Evolutionary conservation across 2,888 invertebrate species (phyloP).

Genomic region (Myathropa florea): DNA sequence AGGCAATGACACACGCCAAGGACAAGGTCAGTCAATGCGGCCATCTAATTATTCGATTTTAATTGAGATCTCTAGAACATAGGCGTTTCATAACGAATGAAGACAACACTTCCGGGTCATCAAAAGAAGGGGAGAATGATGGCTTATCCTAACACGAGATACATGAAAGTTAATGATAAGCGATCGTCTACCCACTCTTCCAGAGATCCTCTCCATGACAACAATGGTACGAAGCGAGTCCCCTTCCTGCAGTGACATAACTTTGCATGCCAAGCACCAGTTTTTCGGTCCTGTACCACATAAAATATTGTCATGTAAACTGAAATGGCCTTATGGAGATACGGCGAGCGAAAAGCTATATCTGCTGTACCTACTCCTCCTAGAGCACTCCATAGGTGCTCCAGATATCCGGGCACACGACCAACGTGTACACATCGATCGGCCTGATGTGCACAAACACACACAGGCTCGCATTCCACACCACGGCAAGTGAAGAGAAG

Average conservation of each 20-base stretch:
- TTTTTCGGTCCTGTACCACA: constrained; percentile 45
- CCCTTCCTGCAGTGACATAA: constrained; percentile 57
- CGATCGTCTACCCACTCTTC: neutral
- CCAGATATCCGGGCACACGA: constrained; percentile 66
- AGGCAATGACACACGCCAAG: neutral
- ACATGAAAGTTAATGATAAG: neutral
- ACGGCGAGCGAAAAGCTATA: constrained; percentile 25
- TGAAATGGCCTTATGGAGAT: constrained; percentile 50
- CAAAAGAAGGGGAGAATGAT: neutral
- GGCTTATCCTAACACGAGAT: neutral
- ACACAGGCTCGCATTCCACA: constrained; percentile 33
- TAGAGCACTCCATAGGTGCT: constrained; percentile 56
- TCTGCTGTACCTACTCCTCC: constrained; percentile 37
- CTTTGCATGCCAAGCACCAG: constrained; percentile 54
- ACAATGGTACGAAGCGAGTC: constrained; percentile 11
- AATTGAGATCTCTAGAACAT: neutral
- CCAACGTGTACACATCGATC: constrained; percentile 42
- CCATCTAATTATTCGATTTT: neutral
- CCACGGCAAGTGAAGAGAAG: constrained; percentile 2
- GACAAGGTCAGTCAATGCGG: neutral
- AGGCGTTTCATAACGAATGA: neutral
- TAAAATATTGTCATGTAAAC: constrained; percentile 58
- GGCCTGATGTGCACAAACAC: constrained; percentile 30
- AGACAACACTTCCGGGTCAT: neutral
- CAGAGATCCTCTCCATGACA: neutral